Evolutionary conservation across 2,888 invertebrate species (phyloP).

Genomic region (Unio delphinus): DNA sequence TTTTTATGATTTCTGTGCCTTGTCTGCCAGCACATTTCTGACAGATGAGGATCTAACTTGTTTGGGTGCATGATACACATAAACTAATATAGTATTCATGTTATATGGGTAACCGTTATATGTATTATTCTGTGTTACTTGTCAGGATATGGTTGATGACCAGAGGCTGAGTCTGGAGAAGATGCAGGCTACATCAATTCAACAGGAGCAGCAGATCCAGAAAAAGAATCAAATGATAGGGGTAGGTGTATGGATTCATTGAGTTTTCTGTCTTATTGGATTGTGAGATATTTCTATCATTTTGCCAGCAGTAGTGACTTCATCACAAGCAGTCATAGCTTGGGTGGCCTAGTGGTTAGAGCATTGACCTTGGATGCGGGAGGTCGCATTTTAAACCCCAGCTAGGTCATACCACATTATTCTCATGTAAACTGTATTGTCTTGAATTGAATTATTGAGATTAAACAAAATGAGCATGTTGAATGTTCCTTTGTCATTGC

Average conservation of each 20-base stretch:
- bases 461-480: no score
- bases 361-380: not conserved
- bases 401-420: no score
- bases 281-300: not conserved
- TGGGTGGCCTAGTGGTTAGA: not conserved
- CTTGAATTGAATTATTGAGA: no score
- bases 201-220: conserved; percentile 25
- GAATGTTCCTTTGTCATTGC: no score
- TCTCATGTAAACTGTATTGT: no score
- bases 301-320: not conserved
- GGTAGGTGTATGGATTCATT: conserved; percentile 25
- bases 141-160: conserved; percentile 54
- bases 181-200: conserved; percentile 26
- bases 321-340: not conserved
- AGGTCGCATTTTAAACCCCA: no score
- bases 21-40: no score
- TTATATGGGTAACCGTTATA: not conserved
- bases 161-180: conserved; percentile 34
- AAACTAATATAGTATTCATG: not conserved
- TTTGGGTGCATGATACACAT: not conserved
- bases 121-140: not conserved
- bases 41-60: not conserved
- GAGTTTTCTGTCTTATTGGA: not conserved
- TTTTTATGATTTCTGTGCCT: no score
- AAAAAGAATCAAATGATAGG: conserved; percentile 41